These are phyloP conservation scores for Zapornia atra DNA, from an alignment of 2,113 vertebrate species.

Conservation along the genomic window DNA sequence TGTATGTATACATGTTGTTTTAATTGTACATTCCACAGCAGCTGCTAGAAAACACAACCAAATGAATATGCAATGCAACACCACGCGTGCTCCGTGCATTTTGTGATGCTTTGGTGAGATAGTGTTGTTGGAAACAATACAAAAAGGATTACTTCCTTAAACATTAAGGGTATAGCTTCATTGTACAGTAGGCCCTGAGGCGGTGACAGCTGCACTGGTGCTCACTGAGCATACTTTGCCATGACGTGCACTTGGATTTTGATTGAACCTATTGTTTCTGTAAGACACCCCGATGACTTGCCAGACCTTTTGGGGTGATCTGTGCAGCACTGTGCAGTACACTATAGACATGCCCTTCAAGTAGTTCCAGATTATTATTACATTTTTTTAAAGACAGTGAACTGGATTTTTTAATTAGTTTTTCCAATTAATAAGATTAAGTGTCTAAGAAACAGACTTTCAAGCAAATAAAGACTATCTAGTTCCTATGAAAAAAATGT, in stretches of 20 bases:
- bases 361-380: neutral
- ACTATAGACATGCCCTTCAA: neutral
- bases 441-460: neutral
- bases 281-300: neutral
- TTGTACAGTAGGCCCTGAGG: neutral
- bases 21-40: neutral
- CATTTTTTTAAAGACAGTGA: neutral
- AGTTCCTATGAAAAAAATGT: neutral
- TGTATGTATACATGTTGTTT: neutral
- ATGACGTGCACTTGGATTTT: neutral
- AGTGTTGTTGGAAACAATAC: neutral
- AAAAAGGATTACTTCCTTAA: neutral
- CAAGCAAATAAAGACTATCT: neutral
- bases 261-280: neutral
- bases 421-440: neutral
- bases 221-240: neutral
- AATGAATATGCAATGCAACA: neutral
- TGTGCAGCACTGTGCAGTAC: neutral
- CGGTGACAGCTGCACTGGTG: neutral
- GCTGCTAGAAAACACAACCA: neutral
- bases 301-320: neutral
- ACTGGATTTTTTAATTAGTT: rapidly evolving
- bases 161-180: neutral
- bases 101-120: neutral
- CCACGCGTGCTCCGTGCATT: neutral